A percentile compares a stretch with the other conserved stretches of the same genome.
These are phyloP conservation scores for Cordilura impudica DNA, from an alignment of 2,888 invertebrate genomes.

Conservation along the genomic window DNA sequence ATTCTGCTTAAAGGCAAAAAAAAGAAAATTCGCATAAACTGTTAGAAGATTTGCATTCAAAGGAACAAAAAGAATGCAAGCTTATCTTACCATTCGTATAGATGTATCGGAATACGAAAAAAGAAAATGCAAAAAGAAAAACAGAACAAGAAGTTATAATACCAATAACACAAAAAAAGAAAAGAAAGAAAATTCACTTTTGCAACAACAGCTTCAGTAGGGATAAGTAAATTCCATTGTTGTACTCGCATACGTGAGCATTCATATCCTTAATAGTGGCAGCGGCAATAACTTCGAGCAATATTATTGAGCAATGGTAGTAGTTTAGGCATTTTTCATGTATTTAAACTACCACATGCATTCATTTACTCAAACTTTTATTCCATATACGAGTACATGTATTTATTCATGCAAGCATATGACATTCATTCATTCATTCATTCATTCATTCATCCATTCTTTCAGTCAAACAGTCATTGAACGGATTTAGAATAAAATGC, in stretches of 20 bases:
- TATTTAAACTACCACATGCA: neutral
- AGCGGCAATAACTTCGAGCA: slow-evolving; percentile 26
- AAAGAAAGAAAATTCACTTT: slow-evolving; percentile 26
- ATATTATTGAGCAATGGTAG: neutral
- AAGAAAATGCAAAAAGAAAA: neutral
- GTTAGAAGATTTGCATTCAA: slow-evolving; percentile 17
- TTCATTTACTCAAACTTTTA: neutral
- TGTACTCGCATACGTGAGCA: slow-evolving; percentile 5
- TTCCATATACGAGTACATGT: neutral
- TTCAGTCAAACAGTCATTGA: neutral
- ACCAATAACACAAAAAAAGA: neutral
- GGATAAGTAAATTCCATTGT: slow-evolving; percentile 27
- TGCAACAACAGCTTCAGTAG: neutral
- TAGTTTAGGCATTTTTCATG: slow-evolving; percentile 20
- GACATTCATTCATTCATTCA: neutral
- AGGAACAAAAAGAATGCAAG: slow-evolving; percentile 9
- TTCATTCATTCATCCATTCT: neutral
- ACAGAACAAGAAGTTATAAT: neutral
- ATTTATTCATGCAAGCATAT: neutral
- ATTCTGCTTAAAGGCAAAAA: slow-evolving; percentile 33
- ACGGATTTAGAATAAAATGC: slow-evolving; percentile 1
- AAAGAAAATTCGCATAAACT: slow-evolving; percentile 31
- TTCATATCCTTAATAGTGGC: neutral
- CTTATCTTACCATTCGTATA: slow-evolving; percentile 13
- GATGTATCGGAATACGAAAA: neutral